phyloP scores from a whole-genome alignment of 2,797 vertebrate genomes.

The Odontamblyopus rebecca region DNA sequence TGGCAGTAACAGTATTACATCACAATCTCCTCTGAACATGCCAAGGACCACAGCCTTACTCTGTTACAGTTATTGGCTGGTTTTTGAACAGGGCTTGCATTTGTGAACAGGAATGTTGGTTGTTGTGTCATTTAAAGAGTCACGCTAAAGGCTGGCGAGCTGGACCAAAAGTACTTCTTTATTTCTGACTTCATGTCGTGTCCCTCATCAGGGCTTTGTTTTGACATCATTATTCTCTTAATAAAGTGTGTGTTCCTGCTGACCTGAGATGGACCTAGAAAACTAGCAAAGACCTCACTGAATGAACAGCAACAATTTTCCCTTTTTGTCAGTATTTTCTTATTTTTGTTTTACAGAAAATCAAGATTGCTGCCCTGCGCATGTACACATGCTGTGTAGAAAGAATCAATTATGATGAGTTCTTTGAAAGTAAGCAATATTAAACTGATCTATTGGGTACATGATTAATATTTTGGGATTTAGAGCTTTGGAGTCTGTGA shows the following conservation, averaged over 20 bases:
- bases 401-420: conserved; percentile 93
- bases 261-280: background rate
- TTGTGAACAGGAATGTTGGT: conserved; percentile 28
- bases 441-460: background rate
- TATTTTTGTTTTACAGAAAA: conserved; percentile 80
- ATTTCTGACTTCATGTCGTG: conserved; percentile 28
- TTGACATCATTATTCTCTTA: conserved; percentile 1
- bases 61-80: conserved; percentile 4
- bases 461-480: background rate
- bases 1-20: background rate
- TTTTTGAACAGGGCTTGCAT: conserved; percentile 2
- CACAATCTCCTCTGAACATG: background rate
- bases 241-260: background rate
- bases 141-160: background rate
- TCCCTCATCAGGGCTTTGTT: conserved; percentile 7
- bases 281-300: background rate
- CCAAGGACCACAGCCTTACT: background rate
- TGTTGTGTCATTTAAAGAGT: conserved; percentile 14
- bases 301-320: background rate
- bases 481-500: background rate
- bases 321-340: background rate
- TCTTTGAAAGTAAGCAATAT: conserved; percentile 89
- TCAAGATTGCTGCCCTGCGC: conserved; percentile 94
- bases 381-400: conserved; percentile 99
- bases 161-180: background rate